Evolutionary conservation across 2,113 vertebrate species (phyloP), one percentile per base, ranked within the genome.

Genomic region (Sakesphorus luctuosus): DNA sequence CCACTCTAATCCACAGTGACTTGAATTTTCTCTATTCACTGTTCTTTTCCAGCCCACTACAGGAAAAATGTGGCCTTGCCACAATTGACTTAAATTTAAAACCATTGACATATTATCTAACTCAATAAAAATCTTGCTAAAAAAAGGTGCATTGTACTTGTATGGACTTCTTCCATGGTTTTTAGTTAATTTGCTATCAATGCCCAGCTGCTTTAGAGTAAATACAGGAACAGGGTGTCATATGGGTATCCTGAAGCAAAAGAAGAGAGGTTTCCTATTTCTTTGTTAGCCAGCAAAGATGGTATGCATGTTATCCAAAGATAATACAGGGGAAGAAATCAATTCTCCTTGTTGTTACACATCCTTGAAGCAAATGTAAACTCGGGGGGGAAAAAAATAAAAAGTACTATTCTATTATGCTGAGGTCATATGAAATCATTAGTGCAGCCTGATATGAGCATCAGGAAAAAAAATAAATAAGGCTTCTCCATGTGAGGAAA

Each of bases 331-430:
- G 97, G 93, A 95, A 92, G 93, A 80, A 91, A 89, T 91, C 89
- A 94, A 90, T 97, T 97, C 93, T 96, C 91, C 5, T 38, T 96
- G 97, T 95, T 97, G 96, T 96, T 97, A 96, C 95, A 97, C 85
- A 96, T 92, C 94, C 93, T 95, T 94, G 93, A 71, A 95, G 96
- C 94, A 97, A 97, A 97, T 87, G 93, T 96, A 96, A 97, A 97
- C 96, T 94, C 53, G 85, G 94, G 89, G 76, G 53, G 31, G 10
- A 36, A 59, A 36, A 59, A 59, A 59, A 59, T 1, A 28, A 88
- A 93, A 33, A 38, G 13, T 13, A 16, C 8, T 52, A 92, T 91
- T 96, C 89, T 96, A 55, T 95, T 95, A 94, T 77, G 76, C 94
- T 90, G 94, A 96, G 94, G 93, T 94, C 83, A 43, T 56, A 88